Evolutionary conservation across 2,888 invertebrate genomes (phyloP), one percentile per base, ranked within the genome.

Genomic region (Calliphora vomitoria): DNA sequence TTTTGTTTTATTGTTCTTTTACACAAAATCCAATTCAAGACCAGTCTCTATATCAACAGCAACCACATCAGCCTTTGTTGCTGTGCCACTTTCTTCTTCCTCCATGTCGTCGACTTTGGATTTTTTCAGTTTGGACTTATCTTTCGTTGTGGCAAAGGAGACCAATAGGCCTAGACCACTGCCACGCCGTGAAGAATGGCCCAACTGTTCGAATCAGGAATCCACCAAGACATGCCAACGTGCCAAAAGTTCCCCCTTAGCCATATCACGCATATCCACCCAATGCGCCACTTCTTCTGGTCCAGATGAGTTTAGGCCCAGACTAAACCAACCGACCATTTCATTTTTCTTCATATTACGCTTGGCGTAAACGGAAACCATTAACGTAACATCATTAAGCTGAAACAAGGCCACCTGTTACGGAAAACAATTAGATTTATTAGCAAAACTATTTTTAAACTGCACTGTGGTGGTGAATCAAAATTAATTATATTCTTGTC

Each of bases 261-360:
- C 95, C 85, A 96, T 95, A 92, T 98, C 97, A 90, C 98, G 96
- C 95, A 98, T 97, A 91, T 98, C 98, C 93, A 96, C 96, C 98
- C 98, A 99, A 93, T 99, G 98, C 31, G 97, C 96, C 81, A 97
- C 95, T 94, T 98, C 98, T 92, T 98, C 98, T 78, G 98, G 96
- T 31, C 98, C 98, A 81, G 98, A 98, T 90, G 98, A 97, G 94
- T 97, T 98, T 93, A 97, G 95, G 8, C 99, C 99, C 83, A 99
- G 94, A 87, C 98, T 97, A 94, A 99, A 98, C 98, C 99, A 99
- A 86, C 99, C 99, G 90, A 99, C 97, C 97, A 98, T 98, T 94
- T 99, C 98, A 92, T 98, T 98, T 90, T 98, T 96, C 93, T 98
- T 99, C 90, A 97, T 96, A 93, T 98, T 97, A 90, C 98, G 97